Evolutionary conservation across 2,113 vertebrate species (phyloP), one percentile per base, ranked within the genome.

Genomic region (Halcyon senegalensis): DNA sequence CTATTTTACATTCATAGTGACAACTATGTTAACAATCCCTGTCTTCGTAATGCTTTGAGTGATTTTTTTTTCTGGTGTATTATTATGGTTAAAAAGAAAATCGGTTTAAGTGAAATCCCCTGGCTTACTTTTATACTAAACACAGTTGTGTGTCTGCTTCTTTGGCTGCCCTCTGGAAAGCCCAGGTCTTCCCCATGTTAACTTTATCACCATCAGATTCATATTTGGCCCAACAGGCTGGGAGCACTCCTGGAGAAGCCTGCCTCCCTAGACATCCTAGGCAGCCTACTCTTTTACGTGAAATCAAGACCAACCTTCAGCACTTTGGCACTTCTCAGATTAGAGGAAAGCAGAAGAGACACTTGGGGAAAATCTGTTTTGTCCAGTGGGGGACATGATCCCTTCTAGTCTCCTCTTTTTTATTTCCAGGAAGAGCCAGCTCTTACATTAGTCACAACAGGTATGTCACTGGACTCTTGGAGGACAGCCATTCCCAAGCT

Each of bases 211-310:
- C 19, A 3, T 18, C 74, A 70, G 64, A 18, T 31, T 41, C 13
- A n/a, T 16, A 23, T 74, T 56, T 73, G 5, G 2, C 23, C 35
- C 33, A 27, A 15, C 0, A 0, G 4, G 30, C 37, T 48, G 28
- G 16, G 30, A 87, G 44, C 44, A 53, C 12, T 11, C 20, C 31
- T 24, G 30, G 39, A 80, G 33, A 77, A 87, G 6, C 76, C n/a
- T 1, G 0, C 2, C 11, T 86, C 14, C n/a, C 25, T 19, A 37
- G 66, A 43, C 3, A 20, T 16, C 46, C n/a, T 53, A 53, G 51
- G 25, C 6, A 24, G 33, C 7, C 35, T 66, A 3, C 4, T 90
- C 10, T 55, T 25, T 13, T 13, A 33, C 12, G 2, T 27, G 23
- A 66, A 84, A 28, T 7, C 18, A 41, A 53, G 41, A 68, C 11